A percentile compares a stretch with the other conserved stretches of the same genome.
Evolutionary conservation across 2,797 vertebrate species (phyloP).

Genomic region (Diceros bicornis): DNA sequence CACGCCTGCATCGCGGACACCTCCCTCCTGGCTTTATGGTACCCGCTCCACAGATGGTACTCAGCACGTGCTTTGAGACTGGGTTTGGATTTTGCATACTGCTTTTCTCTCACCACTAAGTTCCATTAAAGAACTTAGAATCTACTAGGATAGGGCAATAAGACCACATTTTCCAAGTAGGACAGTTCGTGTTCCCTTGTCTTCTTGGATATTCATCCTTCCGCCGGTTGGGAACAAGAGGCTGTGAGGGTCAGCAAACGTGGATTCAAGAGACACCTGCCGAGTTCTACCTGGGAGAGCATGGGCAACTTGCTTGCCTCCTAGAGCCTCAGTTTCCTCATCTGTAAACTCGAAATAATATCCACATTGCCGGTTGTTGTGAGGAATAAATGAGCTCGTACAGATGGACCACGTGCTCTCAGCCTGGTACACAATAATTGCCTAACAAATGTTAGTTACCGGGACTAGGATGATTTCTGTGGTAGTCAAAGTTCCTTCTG

Average conservation of each 20-base stretch:
- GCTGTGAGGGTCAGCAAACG: background rate
- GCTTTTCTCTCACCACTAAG: too few species aligned
- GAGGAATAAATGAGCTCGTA: background rate
- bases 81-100: too few species aligned
- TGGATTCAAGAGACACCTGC: background rate
- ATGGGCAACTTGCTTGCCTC: background rate
- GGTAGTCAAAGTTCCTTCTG: background rate
- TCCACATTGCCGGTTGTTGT: background rate
- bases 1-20: fast-evolving
- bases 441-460: background rate
- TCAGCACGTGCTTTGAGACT: background rate
- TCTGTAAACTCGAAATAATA: background rate
- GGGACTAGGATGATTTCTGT: background rate
- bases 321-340: background rate
- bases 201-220: background rate
- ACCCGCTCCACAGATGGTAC: background rate
- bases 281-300: background rate
- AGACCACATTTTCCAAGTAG: background rate
- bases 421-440: too few species aligned
- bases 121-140: background rate
- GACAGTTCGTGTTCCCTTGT: background rate
- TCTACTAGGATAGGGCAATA: background rate
- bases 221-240: background rate
- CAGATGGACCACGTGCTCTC: background rate
- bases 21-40: background rate